Evolutionary conservation across 2,113 vertebrate genomes (phyloP).

Genomic region (Pterophyllum scalare): DNA sequence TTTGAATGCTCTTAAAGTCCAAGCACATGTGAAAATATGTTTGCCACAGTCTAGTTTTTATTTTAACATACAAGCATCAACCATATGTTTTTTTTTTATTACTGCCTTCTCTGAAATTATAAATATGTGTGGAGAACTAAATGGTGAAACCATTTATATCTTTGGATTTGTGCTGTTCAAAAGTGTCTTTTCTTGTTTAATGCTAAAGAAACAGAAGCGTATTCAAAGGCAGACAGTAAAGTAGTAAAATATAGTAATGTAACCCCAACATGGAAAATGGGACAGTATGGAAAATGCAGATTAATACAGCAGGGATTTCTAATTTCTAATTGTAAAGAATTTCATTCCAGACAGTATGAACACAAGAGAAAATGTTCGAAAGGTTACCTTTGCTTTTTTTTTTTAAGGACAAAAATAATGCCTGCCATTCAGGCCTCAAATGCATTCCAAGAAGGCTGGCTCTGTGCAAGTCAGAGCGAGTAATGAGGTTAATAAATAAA

Average conservation of each 20-base stretch:
- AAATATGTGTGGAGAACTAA: not conserved
- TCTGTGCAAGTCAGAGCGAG: not conserved
- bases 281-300: conserved; percentile 1
- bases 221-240: not conserved
- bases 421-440: not conserved
- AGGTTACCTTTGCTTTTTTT: not conserved
- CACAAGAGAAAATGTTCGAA: not conserved
- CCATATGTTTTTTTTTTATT: not conserved
- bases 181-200: not conserved
- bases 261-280: not conserved
- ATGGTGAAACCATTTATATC: not conserved
- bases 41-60: not conserved
- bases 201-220: not conserved
- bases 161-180: not conserved
- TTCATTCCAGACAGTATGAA: not conserved
- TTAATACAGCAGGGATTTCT: not conserved
- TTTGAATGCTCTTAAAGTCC: no score
- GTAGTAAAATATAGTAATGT: not conserved
- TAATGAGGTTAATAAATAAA: not conserved
- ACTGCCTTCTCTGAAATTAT: not conserved
- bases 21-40: not conserved
- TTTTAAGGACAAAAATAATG: not conserved
- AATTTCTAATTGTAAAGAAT: not conserved
- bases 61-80: not conserved
- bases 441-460: not conserved